phyloP scores from a whole-genome alignment of 2,113 vertebrate species.

The Probosciger aterrimus region DNA sequence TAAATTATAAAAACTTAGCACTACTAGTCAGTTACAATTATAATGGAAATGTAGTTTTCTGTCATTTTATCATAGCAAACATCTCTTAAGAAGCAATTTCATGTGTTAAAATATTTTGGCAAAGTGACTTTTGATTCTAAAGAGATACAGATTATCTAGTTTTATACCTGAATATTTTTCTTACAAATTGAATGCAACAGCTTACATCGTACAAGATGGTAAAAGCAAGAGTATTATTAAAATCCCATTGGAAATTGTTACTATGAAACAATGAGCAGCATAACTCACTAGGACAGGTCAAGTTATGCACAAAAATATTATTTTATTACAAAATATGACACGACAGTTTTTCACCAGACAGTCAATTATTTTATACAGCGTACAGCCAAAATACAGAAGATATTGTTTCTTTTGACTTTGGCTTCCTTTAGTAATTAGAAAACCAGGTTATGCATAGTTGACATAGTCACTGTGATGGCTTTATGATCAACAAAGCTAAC shows the following conservation, averaged over 20 bases:
- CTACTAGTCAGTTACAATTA: constrained; percentile 82
- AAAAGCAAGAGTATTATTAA: constrained; percentile 68
- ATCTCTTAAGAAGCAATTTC: constrained; percentile 81
- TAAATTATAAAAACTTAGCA: constrained; percentile 85
- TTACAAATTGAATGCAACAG: constrained; percentile 70
- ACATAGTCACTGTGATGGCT: neutral
- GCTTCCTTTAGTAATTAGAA: neutral
- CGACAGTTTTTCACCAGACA: constrained; percentile 59
- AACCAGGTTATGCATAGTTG: neutral
- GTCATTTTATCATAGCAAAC: constrained; percentile 80
- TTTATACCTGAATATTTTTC: constrained; percentile 81
- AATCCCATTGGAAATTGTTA: constrained; percentile 71
- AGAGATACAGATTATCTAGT: constrained; percentile 76
- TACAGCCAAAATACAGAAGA: constrained; percentile 33
- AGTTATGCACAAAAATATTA: constrained; percentile 67
- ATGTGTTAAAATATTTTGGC: constrained; percentile 84
- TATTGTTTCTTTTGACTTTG: neutral
- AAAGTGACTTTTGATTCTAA: constrained; percentile 80
- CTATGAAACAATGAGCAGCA: constrained; percentile 53
- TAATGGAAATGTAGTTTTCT: constrained; percentile 82
- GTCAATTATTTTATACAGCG: constrained; percentile 60
- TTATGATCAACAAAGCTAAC: neutral
- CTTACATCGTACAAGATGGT: constrained; percentile 33
- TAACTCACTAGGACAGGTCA: constrained; percentile 66
- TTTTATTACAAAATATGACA: constrained; percentile 72